Evolutionary conservation across 2,888 invertebrate species (phyloP), one percentile per base, ranked within the genome.

Genomic region (Eledone cirrhosa): DNA sequence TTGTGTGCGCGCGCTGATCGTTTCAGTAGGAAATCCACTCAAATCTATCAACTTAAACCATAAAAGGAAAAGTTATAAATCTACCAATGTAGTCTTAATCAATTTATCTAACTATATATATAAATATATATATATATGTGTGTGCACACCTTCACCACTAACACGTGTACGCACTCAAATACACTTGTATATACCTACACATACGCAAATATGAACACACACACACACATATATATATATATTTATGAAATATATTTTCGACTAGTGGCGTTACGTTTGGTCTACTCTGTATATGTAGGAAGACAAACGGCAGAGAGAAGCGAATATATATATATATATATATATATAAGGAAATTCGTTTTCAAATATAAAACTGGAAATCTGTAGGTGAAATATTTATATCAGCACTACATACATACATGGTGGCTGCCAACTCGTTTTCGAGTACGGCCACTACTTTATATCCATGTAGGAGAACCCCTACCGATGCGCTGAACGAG

Each of bases 161-260:
- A 48, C 72, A 48, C 72, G 72, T 48, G 48, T 19, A 72, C 31
- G 1, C 14, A 78, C 27, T 48, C 48, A 78, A 3, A 72, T 1
- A 78, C 53, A 78, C 72, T 72, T 53, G 48, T 72, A 78, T 72
- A 78, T 72, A 69, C 31, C 48, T 48, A 78, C 72, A 78, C 48
- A 69, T 47, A 72, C 31, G 72, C 53, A 65, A n/a, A 65, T n/a
- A n/a, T 65, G 13, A 13, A 27, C 19, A 22, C 13, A 2, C 24
- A 22, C n/a, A 2, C 2, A 13, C 19, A 2, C 13, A 5, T 27
- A 67, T 67, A 29, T 67, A 67, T 67, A 27, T 67, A 67, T 67
- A 31, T 67, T 31, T 67, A 67, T 67, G 33, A 7, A 41, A 4
- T 41, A 41, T 41, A n/a, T n/a, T n/a, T n/a, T n/a, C n/a, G n/a